A percentile compares a stretch with the other conserved stretches of the same genome.
phyloP scores from a whole-genome alignment of 2,888 invertebrate genomes.

The Spisula solida region DNA sequence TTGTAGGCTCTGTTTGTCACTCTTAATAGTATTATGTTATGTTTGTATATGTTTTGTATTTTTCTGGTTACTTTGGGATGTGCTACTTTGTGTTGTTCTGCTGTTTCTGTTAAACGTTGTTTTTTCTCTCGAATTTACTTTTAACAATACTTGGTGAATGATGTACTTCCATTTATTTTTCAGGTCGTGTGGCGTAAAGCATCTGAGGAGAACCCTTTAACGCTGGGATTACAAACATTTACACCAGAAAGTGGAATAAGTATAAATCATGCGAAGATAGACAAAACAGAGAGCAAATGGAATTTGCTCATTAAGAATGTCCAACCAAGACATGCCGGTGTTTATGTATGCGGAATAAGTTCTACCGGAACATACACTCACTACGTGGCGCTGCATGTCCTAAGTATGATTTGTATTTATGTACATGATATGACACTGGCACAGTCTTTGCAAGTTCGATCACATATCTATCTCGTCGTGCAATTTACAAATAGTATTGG shows the following conservation, averaged over 20 bases:
- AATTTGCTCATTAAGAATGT: conserved; percentile 79
- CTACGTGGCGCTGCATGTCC: conserved; percentile 60
- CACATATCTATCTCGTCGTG: too few species aligned
- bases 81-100: too few species aligned
- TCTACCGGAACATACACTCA: conserved; percentile 72
- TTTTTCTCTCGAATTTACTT: conserved; percentile 42
- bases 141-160: too few species aligned
- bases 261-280: conserved; percentile 71
- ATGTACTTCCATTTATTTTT: neutral
- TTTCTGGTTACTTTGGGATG: too few species aligned
- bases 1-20: too few species aligned
- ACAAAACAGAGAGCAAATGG: conserved; percentile 64
- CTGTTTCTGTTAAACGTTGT: too few species aligned
- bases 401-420: too few species aligned
- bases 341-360: conserved; percentile 82
- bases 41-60: too few species aligned
- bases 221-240: conserved; percentile 75
- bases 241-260: conserved; percentile 72
- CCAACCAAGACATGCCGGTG: conserved; percentile 75
- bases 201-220: conserved; percentile 78
- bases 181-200: conserved; percentile 80
- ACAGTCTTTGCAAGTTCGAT: too few species aligned
- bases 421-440: too few species aligned
- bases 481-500: too few species aligned
- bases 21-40: too few species aligned